Conservation (phyloP, 2,888 invertebrate species). For the Luffia ferchaultella region DNA sequence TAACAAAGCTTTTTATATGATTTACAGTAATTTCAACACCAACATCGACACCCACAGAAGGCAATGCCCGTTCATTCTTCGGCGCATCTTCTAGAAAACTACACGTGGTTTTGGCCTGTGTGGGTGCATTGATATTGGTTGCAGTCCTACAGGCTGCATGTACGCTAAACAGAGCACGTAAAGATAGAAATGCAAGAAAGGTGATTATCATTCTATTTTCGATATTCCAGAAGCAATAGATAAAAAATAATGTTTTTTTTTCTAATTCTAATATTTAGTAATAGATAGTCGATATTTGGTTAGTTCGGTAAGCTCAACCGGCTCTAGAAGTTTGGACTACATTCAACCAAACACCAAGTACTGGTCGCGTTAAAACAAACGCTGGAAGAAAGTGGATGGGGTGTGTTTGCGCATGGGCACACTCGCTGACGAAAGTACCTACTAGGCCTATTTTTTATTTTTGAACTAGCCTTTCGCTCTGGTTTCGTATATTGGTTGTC, state of each 20-base stretch:
- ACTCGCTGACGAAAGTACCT: too few relatives aligned
- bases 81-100: slow-evolving; percentile 76
- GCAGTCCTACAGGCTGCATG: slow-evolving; percentile 85
- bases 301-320: too few relatives aligned
- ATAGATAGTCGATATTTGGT: too few relatives aligned
- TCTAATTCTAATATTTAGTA: slow-evolving; percentile 11
- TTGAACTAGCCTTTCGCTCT: too few relatives aligned
- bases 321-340: too few relatives aligned
- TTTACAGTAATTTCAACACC: slow-evolving; percentile 61
- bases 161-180: slow-evolving; percentile 73
- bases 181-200: slow-evolving; percentile 45
- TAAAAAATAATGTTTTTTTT: slow-evolving; percentile 7
- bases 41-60: slow-evolving; percentile 23
- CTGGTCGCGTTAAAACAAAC: too few relatives aligned
- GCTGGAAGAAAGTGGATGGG: too few relatives aligned
- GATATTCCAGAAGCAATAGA: not conserved
- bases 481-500: too few relatives aligned
- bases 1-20: too few relatives aligned
- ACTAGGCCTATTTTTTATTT: too few relatives aligned
- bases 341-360: too few relatives aligned
- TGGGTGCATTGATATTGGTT: slow-evolving; percentile 79
- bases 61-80: slow-evolving; percentile 60
- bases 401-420: too few relatives aligned
- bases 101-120: slow-evolving; percentile 84
- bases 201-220: slow-evolving; percentile 52